These are phyloP conservation scores for Enteromius afrohamiltoni DNA, from an alignment of 2,797 vertebrate genomes.

Conservation along the genomic window DNA sequence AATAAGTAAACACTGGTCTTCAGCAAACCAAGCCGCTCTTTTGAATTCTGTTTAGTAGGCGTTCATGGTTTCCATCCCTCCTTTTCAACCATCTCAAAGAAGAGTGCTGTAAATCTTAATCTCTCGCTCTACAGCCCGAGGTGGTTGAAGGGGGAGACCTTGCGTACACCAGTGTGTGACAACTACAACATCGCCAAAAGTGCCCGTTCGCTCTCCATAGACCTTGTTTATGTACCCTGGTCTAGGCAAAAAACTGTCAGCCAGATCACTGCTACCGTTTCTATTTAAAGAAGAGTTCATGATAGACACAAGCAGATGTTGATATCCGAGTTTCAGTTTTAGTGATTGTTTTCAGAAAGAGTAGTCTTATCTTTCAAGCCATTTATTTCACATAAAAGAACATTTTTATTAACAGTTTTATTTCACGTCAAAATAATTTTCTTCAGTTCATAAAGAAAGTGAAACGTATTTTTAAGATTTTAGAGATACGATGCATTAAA, in stretches of 20 bases:
- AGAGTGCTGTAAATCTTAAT: slow-evolving; percentile 19
- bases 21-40: neutral
- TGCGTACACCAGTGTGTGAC: slow-evolving; percentile 61
- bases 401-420: neutral
- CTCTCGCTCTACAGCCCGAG: slow-evolving; percentile 28
- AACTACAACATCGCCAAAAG: slow-evolving; percentile 56
- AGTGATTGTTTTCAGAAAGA: neutral
- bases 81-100: slow-evolving; percentile 31
- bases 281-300: slow-evolving; percentile 54
- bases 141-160: slow-evolving; percentile 63
- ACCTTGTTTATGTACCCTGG: slow-evolving; percentile 63
- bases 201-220: slow-evolving; percentile 63
- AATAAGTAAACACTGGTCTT: slow-evolving; percentile 14
- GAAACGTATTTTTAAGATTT: neutral
- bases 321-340: slow-evolving; percentile 12
- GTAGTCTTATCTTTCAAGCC: neutral
- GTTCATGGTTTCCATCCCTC: slow-evolving; percentile 15
- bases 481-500: neutral
- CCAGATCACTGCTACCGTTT: slow-evolving; percentile 42
- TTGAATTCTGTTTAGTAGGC: slow-evolving; percentile 28
- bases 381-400: neutral
- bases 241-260: slow-evolving; percentile 54
- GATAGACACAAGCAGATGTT: slow-evolving; percentile 56
- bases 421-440: neutral
- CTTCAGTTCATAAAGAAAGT: neutral